Conservation (phyloP, 2,113 vertebrate genomes). For the Eurypyga helias region DNA sequence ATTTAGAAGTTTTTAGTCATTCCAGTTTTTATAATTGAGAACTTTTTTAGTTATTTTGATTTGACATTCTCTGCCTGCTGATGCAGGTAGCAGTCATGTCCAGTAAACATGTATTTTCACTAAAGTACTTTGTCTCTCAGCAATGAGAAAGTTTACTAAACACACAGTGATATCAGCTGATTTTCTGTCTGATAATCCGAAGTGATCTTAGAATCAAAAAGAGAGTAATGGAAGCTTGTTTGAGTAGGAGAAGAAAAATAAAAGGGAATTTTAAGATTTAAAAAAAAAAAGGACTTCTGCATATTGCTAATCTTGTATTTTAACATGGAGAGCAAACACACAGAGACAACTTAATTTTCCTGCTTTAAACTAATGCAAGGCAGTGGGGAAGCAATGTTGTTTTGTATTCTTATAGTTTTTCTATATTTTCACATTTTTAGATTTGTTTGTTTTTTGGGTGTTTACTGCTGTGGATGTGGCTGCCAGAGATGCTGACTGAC, state of each 20-base stretch:
- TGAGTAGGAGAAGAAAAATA: neutral
- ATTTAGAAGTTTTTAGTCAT: neutral
- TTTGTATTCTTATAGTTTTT: neutral
- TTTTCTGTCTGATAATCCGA: neutral
- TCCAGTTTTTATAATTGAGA: neutral
- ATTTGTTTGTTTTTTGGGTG: neutral
- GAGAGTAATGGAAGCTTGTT: neutral
- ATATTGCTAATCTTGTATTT: neutral
- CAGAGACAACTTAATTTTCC: neutral
- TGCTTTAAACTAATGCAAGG: neutral
- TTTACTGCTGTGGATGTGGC: neutral
- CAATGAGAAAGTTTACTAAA: neutral
- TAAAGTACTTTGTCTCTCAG: neutral
- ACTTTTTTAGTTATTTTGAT: neutral
- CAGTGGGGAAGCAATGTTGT: neutral
- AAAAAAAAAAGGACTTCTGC: neutral
- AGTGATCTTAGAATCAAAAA: neutral
- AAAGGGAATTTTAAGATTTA: neutral
- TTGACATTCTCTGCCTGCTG: neutral
- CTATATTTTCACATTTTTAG: neutral
- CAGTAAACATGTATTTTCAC: neutral
- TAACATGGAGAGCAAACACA: neutral
- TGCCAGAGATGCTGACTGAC: neutral
- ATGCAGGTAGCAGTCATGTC: neutral
- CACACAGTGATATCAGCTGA: neutral